Conservation (phyloP, 2,113 vertebrate genomes). For the Alethe diademata region DNA sequence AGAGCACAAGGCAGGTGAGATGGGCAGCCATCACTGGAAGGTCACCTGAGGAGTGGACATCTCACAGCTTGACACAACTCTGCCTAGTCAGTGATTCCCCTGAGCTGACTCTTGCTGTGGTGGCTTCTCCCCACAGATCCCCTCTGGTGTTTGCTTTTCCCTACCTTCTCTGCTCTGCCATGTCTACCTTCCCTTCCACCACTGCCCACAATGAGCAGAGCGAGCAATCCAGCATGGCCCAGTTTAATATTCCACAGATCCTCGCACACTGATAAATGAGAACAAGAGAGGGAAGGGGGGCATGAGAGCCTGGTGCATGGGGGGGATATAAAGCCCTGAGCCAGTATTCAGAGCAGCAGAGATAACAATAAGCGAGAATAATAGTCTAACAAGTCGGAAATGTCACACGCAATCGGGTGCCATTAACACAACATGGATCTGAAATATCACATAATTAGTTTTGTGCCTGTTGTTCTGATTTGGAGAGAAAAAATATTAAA, state of each 20-base stretch:
- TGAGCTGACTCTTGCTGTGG: not conserved
- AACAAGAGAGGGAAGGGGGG: conserved; percentile 3
- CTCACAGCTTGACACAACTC: not conserved
- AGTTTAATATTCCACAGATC: conserved; percentile 52
- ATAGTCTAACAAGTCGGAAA: conserved; percentile 75
- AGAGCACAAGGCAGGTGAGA: not conserved
- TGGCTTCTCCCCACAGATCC: not conserved
- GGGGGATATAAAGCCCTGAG: conserved; percentile 45
- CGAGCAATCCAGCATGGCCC: not conserved
- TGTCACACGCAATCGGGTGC: conserved; percentile 69
- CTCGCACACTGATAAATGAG: conserved; percentile 37
- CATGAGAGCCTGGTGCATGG: conserved; percentile 12
- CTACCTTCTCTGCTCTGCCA: not conserved
- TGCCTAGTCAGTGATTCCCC: not conserved
- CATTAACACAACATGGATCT: conserved; percentile 76
- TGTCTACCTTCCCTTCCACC: not conserved
- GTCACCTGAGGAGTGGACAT: not conserved
- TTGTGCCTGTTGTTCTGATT: conserved; percentile 73
- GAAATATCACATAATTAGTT: conserved; percentile 80
- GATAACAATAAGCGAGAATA: conserved; percentile 77
- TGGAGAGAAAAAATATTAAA: conserved; percentile 64
- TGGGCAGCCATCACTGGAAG: not conserved
- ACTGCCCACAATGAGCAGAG: not conserved
- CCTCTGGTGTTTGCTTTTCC: not conserved
- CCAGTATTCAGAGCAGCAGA: conserved; percentile 56